phyloP scores from a whole-genome alignment of 2,113 vertebrate species.

The Oreochromis aureus region DNA sequence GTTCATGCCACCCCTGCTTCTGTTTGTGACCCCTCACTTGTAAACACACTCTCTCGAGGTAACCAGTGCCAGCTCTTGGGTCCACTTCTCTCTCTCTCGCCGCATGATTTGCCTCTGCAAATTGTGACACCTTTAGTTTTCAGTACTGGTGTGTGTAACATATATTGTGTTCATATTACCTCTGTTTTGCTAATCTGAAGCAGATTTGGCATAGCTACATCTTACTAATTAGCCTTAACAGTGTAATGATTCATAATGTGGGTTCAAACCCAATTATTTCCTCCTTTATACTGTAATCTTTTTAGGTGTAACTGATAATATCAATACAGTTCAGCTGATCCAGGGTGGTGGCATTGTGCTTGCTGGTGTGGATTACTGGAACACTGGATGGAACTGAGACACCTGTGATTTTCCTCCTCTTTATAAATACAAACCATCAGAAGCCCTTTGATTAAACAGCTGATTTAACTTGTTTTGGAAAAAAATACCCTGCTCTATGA shows the following conservation, averaged over 20 bases:
- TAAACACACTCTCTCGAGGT: neutral
- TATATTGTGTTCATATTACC: neutral
- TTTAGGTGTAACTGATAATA: neutral
- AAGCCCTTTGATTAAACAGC: neutral
- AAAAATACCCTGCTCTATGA: neutral
- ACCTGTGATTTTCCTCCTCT: neutral
- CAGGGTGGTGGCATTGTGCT: neutral
- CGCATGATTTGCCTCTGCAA: neutral
- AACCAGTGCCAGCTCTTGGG: neutral
- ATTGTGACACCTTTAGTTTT: neutral
- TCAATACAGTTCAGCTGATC: neutral
- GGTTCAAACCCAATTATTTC: neutral
- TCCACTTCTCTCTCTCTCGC: neutral
- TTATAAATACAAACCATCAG: neutral
- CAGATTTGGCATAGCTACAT: neutral
- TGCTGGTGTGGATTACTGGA: neutral
- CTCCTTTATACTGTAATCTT: neutral
- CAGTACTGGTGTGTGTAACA: neutral
- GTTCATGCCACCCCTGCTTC: neutral
- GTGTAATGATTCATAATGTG: neutral
- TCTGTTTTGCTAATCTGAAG: neutral
- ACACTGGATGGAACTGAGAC: neutral
- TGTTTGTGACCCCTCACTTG: neutral
- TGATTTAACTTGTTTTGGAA: neutral
- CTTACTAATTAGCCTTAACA: neutral